phyloP scores from a whole-genome alignment of 2,797 vertebrate genomes.

The Cyprinella venusta region DNA sequence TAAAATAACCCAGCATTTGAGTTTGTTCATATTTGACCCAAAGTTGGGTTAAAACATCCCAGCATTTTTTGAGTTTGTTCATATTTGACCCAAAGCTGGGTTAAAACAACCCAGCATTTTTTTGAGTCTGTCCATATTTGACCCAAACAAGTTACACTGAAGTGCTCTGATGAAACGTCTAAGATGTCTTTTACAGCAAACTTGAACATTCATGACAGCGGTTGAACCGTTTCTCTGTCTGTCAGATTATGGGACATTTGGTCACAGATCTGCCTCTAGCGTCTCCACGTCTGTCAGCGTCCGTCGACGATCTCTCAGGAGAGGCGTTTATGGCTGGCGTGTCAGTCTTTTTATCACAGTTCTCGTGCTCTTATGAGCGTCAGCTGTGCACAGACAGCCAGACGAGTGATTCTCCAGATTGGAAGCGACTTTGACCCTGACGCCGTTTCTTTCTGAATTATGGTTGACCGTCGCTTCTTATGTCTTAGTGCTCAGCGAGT shows the following conservation, averaged over 20 bases:
- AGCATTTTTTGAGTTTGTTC: too few species aligned
- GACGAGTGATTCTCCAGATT: constrained; percentile 19
- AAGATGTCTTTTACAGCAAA: neutral
- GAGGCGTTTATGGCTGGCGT: constrained; percentile 36
- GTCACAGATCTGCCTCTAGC: neutral
- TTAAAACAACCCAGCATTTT: too few species aligned
- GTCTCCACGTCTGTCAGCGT: constrained; percentile 29
- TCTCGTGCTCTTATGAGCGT: constrained; percentile 1
- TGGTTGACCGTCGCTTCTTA: neutral
- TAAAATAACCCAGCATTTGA: too few species aligned
- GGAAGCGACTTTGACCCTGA: constrained; percentile 22
- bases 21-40: too few species aligned
- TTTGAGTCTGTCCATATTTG: too few species aligned
- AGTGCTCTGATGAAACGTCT: neutral
- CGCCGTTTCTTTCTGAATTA: constrained; percentile 27
- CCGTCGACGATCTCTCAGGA: constrained; percentile 60
- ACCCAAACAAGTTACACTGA: too few species aligned
- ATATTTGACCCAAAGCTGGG: too few species aligned
- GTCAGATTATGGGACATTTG: neutral
- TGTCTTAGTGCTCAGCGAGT: neutral
- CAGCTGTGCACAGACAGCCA: neutral
- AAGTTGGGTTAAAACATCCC: too few species aligned
- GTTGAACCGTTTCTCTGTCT: neutral
- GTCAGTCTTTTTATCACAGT: constrained; percentile 11
- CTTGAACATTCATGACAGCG: neutral